These are phyloP conservation scores for Phyllopteryx taeniolatus DNA, from an alignment of 2,113 vertebrate genomes.

Conservation along the genomic window DNA sequence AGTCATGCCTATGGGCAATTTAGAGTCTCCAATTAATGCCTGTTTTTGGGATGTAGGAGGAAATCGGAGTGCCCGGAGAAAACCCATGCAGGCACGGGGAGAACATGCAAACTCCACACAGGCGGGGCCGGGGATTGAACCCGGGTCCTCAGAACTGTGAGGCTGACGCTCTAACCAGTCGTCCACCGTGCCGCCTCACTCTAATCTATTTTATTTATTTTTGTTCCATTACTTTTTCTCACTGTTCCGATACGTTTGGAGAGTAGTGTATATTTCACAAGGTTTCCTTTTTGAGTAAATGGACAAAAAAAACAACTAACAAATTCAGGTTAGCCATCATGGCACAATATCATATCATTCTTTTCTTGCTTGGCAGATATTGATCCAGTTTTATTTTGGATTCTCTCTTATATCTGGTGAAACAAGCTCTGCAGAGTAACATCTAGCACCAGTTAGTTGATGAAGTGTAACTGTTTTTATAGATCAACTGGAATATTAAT, in stretches of 20 bases:
- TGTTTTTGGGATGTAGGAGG: too few species aligned
- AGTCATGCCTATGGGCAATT: too few species aligned
- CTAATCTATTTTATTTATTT: too few species aligned
- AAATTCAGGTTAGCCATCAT: constrained; percentile 9
- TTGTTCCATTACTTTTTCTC: too few species aligned
- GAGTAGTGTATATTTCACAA: neutral
- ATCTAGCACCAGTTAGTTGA: constrained; percentile 12
- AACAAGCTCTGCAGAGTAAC: constrained; percentile 1
- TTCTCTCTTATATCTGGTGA: constrained; percentile 5
- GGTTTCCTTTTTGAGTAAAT: neutral
- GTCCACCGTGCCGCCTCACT: too few species aligned
- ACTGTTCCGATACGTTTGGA: neutral
- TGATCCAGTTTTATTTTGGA: constrained; percentile 4
- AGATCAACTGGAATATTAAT: neutral
- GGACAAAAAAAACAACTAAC: neutral
- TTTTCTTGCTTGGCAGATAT: constrained; percentile 14
- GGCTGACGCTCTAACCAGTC: too few species aligned
- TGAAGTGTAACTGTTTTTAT: neutral
- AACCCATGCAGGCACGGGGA: too few species aligned
- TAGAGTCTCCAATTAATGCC: too few species aligned
- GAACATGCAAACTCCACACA: too few species aligned
- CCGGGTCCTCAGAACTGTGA: too few species aligned
- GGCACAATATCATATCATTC: constrained; percentile 6
- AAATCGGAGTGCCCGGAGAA: too few species aligned
- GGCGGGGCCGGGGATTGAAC: too few species aligned